These are phyloP conservation scores for Peribatodes rhomboidaria DNA, from an alignment of 2,888 invertebrate species.

Conservation along the genomic window DNA sequence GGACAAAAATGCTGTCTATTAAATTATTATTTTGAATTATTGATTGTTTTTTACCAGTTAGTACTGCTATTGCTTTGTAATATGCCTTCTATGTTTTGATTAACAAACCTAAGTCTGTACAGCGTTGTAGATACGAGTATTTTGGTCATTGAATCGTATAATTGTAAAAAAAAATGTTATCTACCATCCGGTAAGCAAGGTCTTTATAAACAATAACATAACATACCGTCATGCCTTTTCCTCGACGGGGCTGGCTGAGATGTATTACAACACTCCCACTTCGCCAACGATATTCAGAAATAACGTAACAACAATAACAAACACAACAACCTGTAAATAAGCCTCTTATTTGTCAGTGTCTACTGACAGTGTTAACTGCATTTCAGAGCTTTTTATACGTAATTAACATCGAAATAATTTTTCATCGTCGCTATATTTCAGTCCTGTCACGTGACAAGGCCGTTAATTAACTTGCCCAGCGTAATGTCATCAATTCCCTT, in stretches of 20 bases:
- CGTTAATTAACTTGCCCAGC: constrained; percentile 14
- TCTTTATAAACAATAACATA: background rate
- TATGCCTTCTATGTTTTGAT: too few relatives aligned
- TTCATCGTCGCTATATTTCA: constrained; percentile 10
- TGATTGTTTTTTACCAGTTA: background rate
- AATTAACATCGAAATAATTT: background rate
- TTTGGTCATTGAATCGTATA: too few relatives aligned
- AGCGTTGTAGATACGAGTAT: too few relatives aligned
- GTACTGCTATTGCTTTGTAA: background rate
- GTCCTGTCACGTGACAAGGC: constrained; percentile 3
- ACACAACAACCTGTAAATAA: too few relatives aligned
- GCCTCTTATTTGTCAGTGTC: too few relatives aligned
- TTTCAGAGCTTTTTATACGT: background rate
- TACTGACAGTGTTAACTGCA: too few relatives aligned
- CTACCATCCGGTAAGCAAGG: background rate
- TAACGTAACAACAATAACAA: too few relatives aligned
- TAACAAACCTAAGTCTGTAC: background rate
- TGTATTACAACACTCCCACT: too few relatives aligned
- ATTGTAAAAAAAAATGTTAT: too few relatives aligned
- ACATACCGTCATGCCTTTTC: too few relatives aligned
- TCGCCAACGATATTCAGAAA: too few relatives aligned
- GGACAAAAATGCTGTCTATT: background rate
- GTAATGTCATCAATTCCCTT: constrained; percentile 16
- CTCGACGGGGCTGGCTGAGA: too few relatives aligned
- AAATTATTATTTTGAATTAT: background rate